Evolutionary conservation across 2,888 invertebrate genomes (phyloP).

Genomic region (Rhagonycha fulva): DNA sequence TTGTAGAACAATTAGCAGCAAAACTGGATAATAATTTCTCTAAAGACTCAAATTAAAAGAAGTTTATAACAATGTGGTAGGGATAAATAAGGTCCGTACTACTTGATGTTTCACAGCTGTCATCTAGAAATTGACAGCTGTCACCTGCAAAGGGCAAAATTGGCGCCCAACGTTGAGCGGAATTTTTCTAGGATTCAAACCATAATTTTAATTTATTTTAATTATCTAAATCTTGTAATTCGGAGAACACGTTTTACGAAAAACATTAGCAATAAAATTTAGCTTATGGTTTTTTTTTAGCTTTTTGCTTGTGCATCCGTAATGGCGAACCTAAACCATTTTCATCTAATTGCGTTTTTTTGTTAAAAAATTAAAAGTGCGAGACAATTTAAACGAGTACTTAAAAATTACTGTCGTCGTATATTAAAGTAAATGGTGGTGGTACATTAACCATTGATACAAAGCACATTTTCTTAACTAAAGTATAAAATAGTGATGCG

Average conservation of each 20-base stretch:
- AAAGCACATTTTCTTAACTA: slow-evolving; percentile 17
- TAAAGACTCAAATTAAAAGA: slow-evolving; percentile 20
- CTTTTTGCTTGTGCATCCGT: neutral
- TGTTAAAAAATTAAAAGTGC: neutral
- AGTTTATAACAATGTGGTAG: slow-evolving; percentile 10
- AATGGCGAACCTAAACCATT: neutral
- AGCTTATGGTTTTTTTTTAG: neutral
- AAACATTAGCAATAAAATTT: neutral
- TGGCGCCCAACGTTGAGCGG: no score
- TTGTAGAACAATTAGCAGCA: slow-evolving; percentile 17
- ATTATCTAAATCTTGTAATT: neutral
- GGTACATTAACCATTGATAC: slow-evolving; percentile 17
- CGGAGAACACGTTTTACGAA: neutral
- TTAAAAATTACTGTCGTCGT: neutral
- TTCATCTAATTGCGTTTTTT: neutral
- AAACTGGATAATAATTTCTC: slow-evolving; percentile 18
- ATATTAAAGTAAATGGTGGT: slow-evolving; percentile 15
- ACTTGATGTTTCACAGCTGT: neutral
- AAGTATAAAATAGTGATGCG: slow-evolving; percentile 19
- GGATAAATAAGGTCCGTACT: neutral
- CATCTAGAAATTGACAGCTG: no score
- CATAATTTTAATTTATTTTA: neutral
- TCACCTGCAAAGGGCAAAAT: no score
- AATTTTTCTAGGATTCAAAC: neutral
- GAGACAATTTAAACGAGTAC: neutral